phyloP scores from a whole-genome alignment of 1,140 invertebrate genomes.

The Solenopsis invicta region DNA sequence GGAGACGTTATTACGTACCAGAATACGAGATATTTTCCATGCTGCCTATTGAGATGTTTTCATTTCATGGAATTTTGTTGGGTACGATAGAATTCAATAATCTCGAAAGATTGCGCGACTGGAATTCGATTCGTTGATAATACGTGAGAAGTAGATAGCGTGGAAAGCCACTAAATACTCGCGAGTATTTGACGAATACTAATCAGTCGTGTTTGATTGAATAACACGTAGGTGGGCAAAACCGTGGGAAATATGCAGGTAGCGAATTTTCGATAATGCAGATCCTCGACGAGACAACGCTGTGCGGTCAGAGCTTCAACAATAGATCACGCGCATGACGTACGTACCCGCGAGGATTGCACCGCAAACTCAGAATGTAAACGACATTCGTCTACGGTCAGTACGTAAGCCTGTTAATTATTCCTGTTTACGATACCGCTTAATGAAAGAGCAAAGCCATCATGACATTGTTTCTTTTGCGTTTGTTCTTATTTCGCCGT shows the following conservation, averaged over 20 bases:
- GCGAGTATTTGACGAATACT: background rate
- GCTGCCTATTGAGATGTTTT: background rate
- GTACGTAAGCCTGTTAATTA: constrained; percentile 14
- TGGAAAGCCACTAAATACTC: background rate
- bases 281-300: background rate
- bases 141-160: background rate
- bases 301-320: background rate
- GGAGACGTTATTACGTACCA: background rate
- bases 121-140: constrained; percentile 11
- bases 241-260: background rate
- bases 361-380: background rate
- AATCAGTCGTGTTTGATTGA: background rate
- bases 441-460: constrained; percentile 19
- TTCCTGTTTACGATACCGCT: constrained; percentile 9
- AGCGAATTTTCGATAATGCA: background rate
- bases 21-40: background rate
- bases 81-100: background rate
- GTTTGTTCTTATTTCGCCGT: background rate
- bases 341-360: background rate
- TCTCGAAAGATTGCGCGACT: background rate
- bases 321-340: background rate
- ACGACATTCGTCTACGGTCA: background rate
- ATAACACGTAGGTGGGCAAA: background rate
- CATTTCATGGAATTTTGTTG: background rate
- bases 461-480: background rate